Evolutionary conservation across 1,140 invertebrate genomes (phyloP).

Genomic region (Helicoverpa armigera): DNA sequence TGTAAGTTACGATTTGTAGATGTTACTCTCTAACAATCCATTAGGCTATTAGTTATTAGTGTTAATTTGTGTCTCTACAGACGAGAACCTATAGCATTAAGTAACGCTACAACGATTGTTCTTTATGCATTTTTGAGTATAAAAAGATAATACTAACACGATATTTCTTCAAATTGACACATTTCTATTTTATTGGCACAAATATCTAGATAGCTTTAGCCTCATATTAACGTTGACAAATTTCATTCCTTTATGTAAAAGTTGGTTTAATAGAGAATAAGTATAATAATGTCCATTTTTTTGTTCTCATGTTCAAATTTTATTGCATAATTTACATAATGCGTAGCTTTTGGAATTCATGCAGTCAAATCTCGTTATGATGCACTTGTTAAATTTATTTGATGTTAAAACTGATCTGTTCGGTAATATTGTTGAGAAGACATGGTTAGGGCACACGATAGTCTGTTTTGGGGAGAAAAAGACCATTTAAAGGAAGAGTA

Average conservation of each 20-base stretch:
- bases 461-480: slow-evolving; percentile 72
- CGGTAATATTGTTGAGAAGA: slow-evolving; percentile 6
- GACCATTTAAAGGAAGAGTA: slow-evolving; percentile 63
- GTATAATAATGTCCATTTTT: slow-evolving; percentile 49
- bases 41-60: slow-evolving; percentile 56
- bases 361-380: slow-evolving; percentile 86
- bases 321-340: slow-evolving; percentile 61
- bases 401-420: slow-evolving; percentile 23
- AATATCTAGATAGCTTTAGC: slow-evolving; percentile 73
- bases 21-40: slow-evolving; percentile 53
- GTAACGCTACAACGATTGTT: slow-evolving; percentile 79
- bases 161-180: slow-evolving; percentile 76
- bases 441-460: slow-evolving; percentile 57
- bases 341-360: slow-evolving; percentile 75
- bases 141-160: slow-evolving; percentile 63
- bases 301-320: slow-evolving; percentile 50
- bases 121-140: slow-evolving; percentile 74
- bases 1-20: slow-evolving; percentile 63
- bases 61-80: slow-evolving; percentile 53
- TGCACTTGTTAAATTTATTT: slow-evolving; percentile 44
- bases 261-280: slow-evolving; percentile 57
- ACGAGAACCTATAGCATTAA: slow-evolving; percentile 61
- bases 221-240: slow-evolving; percentile 65
- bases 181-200: slow-evolving; percentile 82
- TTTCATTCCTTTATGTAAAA: slow-evolving; percentile 60